These are phyloP conservation scores for Zootermopsis nevadensis DNA, from an alignment of 2,888 invertebrate species.

Conservation along the genomic window DNA sequence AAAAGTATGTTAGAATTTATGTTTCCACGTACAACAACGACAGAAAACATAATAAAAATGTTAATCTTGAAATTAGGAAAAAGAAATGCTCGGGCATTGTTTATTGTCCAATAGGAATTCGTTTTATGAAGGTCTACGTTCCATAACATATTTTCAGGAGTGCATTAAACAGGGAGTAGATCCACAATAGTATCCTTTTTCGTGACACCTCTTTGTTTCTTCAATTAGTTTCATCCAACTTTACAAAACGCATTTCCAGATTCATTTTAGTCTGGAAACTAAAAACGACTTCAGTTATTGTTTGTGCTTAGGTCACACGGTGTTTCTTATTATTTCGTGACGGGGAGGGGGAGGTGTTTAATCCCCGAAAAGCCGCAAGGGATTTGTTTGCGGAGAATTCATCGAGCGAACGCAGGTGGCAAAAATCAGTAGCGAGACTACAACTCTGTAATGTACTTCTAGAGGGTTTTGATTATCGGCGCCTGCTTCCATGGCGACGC, in stretches of 20 bases:
- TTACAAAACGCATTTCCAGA: background rate
- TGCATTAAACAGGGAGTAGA: too few relatives aligned
- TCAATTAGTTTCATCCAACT: background rate
- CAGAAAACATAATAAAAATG: too few relatives aligned
- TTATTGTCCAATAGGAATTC: too few relatives aligned
- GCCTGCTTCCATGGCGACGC: background rate
- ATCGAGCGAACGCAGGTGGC: background rate
- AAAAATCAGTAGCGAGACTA: background rate
- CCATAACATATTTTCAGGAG: too few relatives aligned
- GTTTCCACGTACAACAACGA: too few relatives aligned
- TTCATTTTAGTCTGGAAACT: too few relatives aligned
- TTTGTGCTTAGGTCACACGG: background rate
- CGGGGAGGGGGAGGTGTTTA: background rate
- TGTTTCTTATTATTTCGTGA: background rate
- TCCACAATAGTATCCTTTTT: too few relatives aligned
- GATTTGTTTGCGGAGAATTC: background rate
- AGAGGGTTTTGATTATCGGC: background rate
- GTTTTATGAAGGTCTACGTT: too few relatives aligned
- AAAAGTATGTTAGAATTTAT: too few relatives aligned
- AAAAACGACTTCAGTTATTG: constrained; percentile 4
- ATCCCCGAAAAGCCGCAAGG: background rate
- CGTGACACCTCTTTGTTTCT: too few relatives aligned
- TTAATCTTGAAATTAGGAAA: too few relatives aligned
- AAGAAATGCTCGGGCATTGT: too few relatives aligned
- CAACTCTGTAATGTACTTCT: background rate